Conservation (phyloP, 2,888 invertebrate genomes). For the Euzophera pinguis region DNA sequence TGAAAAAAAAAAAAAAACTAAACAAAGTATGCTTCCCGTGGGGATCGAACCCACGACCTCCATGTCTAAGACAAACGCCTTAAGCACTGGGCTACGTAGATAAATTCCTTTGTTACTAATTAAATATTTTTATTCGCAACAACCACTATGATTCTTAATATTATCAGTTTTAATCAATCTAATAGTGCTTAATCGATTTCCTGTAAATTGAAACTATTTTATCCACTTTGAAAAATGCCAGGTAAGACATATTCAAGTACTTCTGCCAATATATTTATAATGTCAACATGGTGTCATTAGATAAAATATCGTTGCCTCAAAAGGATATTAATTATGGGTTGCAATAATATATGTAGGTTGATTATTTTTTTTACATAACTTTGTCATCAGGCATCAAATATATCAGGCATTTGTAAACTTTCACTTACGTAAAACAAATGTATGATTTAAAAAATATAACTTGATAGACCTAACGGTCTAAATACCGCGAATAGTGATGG, state of each 20-base stretch:
- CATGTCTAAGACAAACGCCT: too few species aligned
- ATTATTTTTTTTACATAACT: too few species aligned
- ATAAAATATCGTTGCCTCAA: not conserved
- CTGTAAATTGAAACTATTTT: not conserved
- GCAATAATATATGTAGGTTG: not conserved
- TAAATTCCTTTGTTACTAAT: too few species aligned
- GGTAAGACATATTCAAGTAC: not conserved
- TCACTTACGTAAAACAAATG: too few species aligned
- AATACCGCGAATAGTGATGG: not conserved
- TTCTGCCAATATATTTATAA: not conserved
- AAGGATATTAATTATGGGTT: not conserved
- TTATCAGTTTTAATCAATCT: constrained; percentile 5
- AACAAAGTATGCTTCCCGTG: too few species aligned
- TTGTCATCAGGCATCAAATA: too few species aligned
- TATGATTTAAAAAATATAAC: too few species aligned
- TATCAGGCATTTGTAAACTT: too few species aligned
- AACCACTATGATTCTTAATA: not conserved
- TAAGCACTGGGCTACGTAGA: too few species aligned
- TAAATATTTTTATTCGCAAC: not conserved
- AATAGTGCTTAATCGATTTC: not conserved
- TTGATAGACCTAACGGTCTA: too few species aligned
- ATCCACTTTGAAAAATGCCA: not conserved
- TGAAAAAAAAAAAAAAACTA: too few species aligned
- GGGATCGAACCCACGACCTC: too few species aligned
- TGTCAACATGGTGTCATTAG: not conserved